Evolutionary conservation across 2,888 invertebrate species (phyloP).

Genomic region (Neuroscelio doddi): DNA sequence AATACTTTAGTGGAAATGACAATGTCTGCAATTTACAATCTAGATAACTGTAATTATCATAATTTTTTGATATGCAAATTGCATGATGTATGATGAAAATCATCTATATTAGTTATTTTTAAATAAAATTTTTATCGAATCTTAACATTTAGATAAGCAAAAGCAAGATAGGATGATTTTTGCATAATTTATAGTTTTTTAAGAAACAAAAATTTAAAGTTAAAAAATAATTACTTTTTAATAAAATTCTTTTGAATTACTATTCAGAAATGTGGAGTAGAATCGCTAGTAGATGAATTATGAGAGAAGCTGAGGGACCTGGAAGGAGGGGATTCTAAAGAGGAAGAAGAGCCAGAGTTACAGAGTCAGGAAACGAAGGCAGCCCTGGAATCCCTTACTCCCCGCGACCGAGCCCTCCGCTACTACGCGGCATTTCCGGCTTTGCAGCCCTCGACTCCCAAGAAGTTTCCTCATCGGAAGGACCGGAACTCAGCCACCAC

Average conservation of each 20-base stretch:
- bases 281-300: slow-evolving; percentile 87
- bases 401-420: slow-evolving; percentile 80
- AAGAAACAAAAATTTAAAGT: no score
- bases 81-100: no score
- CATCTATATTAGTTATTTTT: no score
- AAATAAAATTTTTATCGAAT: no score
- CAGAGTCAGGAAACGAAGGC: slow-evolving; percentile 60
- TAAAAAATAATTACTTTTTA: no score
- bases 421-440: slow-evolving; percentile 87
- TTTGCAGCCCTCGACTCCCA: slow-evolving; percentile 72
- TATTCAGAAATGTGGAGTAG: slow-evolving; percentile 83
- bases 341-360: slow-evolving; percentile 51
- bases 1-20: no score
- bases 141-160: no score
- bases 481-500: slow-evolving; percentile 59
- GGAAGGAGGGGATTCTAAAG: slow-evolving; percentile 70
- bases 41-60: no score
- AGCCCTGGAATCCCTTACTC: slow-evolving; percentile 74
- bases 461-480: slow-evolving; percentile 63
- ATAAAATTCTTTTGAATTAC: slow-evolving; percentile 32
- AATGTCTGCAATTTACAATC: no score
- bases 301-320: slow-evolving; percentile 84
- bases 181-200: no score
- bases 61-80: no score
- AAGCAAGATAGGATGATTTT: no score